Evolutionary conservation across 2,113 vertebrate species (phyloP).

Genomic region (Corapipo altera): DNA sequence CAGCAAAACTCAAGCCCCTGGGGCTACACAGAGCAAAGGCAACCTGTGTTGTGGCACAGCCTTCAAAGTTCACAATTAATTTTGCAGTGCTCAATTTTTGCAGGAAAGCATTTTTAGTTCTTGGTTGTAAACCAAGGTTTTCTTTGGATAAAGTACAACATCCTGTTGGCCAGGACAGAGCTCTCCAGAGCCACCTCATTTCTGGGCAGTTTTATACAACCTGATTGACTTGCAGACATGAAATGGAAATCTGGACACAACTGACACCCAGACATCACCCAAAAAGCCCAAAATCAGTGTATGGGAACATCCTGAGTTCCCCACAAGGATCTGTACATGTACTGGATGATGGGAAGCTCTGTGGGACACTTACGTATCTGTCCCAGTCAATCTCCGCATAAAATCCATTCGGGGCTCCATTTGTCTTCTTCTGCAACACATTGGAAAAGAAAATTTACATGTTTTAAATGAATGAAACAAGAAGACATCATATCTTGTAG

Average conservation of each 20-base stretch:
- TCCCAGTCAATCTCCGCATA: conserved; percentile 99
- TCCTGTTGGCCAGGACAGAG: neutral
- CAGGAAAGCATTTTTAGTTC: neutral
- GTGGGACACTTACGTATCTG: conserved; percentile 88
- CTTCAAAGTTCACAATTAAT: accelerated
- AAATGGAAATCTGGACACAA: neutral
- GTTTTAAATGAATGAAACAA: neutral
- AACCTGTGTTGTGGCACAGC: accelerated
- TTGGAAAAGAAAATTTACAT: neutral
- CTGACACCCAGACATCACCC: neutral
- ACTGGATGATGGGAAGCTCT: neutral
- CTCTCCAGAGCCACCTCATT: neutral
- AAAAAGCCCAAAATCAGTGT: accelerated
- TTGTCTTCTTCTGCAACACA: conserved; percentile 89
- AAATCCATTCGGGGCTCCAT: conserved; percentile 96
- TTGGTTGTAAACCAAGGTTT: neutral
- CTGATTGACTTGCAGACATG: neutral
- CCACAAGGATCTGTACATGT: accelerated
- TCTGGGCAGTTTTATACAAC: neutral
- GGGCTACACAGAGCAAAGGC: too few relatives aligned
- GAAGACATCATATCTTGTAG: neutral
- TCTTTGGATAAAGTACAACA: accelerated
- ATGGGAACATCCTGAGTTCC: too few relatives aligned
- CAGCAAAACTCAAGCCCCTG: neutral
- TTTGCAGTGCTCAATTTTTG: neutral